Conservation (phyloP, 2,113 vertebrate species). For the Hippolais icterina region DNA sequence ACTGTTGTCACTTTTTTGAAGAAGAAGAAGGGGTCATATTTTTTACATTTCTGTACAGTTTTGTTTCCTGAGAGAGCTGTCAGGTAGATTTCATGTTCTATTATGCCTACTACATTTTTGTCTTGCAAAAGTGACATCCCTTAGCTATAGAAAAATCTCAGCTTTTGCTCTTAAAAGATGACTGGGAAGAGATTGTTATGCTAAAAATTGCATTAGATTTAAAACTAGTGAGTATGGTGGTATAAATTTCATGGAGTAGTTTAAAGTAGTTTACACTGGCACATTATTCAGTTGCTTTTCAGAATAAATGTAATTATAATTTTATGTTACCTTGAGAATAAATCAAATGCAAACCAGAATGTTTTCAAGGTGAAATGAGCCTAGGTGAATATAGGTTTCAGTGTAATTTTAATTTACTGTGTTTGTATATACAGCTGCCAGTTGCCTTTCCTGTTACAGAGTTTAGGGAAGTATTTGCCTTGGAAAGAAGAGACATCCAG, state of each 20-base stretch:
- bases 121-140: neutral
- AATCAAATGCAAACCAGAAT: neutral
- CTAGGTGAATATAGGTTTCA: neutral
- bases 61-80: neutral
- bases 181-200: neutral
- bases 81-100: neutral
- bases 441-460: neutral
- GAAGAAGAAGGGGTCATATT: neutral
- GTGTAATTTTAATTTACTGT: neutral
- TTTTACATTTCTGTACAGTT: neutral
- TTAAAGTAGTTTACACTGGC: neutral
- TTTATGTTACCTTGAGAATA: neutral
- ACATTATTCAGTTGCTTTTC: neutral
- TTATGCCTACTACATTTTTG: neutral
- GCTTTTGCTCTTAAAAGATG: neutral
- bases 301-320: neutral
- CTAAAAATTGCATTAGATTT: neutral
- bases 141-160: neutral
- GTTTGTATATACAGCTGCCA: neutral
- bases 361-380: neutral
- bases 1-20: neutral
- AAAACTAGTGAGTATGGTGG: neutral
- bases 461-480: neutral
- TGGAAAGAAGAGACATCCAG: neutral
- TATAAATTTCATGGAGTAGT: neutral